Conservation (phyloP, 2,888 invertebrate genomes). For the Ennomos quercinarius region DNA sequence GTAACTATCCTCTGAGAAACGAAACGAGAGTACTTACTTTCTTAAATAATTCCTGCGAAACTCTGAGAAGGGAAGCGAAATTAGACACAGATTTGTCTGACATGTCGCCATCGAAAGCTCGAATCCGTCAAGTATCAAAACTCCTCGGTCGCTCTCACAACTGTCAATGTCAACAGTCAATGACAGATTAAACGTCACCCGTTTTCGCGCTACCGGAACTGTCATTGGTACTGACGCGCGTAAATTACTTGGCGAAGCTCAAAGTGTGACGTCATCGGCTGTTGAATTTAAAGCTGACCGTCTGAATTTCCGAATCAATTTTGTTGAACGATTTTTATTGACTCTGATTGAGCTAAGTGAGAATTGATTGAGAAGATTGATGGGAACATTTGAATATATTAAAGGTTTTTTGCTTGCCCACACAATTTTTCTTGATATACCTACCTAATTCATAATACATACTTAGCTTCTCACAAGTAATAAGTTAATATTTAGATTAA, state of each 20-base stretch:
- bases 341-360: slow-evolving; percentile 3
- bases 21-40: no score
- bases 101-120: neutral
- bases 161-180: slow-evolving; percentile 34
- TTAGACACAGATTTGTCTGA: neutral
- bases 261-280: slow-evolving; percentile 23
- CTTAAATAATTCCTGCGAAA: no score
- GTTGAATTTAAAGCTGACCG: slow-evolving; percentile 6
- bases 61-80: no score
- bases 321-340: slow-evolving; percentile 7
- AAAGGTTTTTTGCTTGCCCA: no score
- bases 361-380: neutral
- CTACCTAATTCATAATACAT: no score
- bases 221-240: slow-evolving; percentile 36
- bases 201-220: slow-evolving; percentile 31
- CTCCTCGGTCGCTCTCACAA: slow-evolving; percentile 18
- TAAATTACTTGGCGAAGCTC: slow-evolving; percentile 32
- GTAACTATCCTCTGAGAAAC: no score
- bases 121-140: slow-evolving; percentile 1
- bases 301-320: slow-evolving; percentile 19
- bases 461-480: no score
- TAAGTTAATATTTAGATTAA: no score
- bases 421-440: no score
- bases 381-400: no score
- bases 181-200: slow-evolving; percentile 37